phyloP scores from a whole-genome alignment of 2,797 vertebrate genomes.

The Peromyscus aztecus region DNA sequence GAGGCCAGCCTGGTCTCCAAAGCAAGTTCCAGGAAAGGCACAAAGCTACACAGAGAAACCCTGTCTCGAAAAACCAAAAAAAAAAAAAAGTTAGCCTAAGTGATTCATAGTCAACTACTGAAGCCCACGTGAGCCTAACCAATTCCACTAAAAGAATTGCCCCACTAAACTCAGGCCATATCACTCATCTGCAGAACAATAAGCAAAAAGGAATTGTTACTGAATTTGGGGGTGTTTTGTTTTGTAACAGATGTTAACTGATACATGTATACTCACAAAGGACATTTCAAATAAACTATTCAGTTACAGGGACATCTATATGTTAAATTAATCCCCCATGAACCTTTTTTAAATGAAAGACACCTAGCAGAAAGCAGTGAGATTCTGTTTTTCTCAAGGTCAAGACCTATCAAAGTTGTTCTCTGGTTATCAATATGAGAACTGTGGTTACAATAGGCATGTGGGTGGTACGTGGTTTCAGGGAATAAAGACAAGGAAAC shows the following conservation, averaged over 20 bases:
- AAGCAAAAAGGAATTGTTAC: neutral
- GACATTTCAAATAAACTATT: conserved; percentile 34
- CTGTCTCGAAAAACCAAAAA: no score
- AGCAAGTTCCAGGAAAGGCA: no score
- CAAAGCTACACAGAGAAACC: no score
- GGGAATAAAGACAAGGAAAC: neutral
- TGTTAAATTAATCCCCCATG: neutral
- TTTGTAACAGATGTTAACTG: conserved; percentile 34
- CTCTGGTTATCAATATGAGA: neutral
- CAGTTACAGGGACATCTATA: neutral
- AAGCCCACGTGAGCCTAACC: neutral
- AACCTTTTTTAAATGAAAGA: neutral
- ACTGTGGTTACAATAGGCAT: neutral
- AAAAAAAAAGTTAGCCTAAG: neutral
- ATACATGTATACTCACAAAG: conserved; percentile 17
- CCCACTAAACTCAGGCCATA: conserved; percentile 32
- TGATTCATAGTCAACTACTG: neutral
- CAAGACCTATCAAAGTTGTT: neutral
- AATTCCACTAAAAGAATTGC: conserved; percentile 3
- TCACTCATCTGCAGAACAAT: neutral
- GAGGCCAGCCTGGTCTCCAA: no score
- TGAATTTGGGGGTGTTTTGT: neutral
- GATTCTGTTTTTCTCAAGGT: neutral
- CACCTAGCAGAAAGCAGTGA: neutral
- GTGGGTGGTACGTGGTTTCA: neutral